These are phyloP conservation scores for Syrmaticus mikado DNA, from an alignment of 2,113 vertebrate species.

Conservation along the genomic window DNA sequence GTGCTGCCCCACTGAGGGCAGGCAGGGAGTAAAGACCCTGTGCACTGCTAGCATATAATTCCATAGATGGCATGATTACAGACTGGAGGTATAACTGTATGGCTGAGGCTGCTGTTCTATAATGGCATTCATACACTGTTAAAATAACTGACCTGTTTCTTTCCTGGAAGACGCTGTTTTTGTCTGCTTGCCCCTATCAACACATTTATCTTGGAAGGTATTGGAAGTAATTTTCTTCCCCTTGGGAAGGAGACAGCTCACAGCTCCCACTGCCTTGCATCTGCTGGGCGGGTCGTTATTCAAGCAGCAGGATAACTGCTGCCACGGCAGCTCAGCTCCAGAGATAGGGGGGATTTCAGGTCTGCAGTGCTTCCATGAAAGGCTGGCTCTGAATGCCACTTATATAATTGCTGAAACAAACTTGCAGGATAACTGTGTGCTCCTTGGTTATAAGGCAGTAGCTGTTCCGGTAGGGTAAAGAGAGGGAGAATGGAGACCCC, in stretches of 20 bases:
- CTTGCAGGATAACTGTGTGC: not conserved
- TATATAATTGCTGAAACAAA: not conserved
- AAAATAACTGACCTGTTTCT: not conserved
- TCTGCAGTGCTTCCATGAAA: slow-evolving; percentile 7
- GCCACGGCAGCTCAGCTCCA: not conserved
- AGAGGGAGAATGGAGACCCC: not conserved
- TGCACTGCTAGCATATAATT: not conserved
- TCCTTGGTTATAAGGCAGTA: not conserved
- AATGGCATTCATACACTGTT: not conserved
- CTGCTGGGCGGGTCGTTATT: not conserved
- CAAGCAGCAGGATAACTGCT: not conserved
- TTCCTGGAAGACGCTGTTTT: not conserved
- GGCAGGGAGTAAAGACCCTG: not conserved
- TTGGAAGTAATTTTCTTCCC: not conserved
- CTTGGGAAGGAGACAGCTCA: not conserved
- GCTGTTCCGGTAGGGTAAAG: not conserved
- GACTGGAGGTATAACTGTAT: not conserved
- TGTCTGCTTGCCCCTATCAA: not conserved
- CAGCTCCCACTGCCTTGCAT: not conserved
- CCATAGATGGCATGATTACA: not conserved
- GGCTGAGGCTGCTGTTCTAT: not conserved
- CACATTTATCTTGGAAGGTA: not conserved
- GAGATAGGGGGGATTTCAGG: not conserved
- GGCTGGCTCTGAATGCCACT: slow-evolving; percentile 4
- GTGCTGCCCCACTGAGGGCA: not conserved